Evolutionary conservation across 2,797 vertebrate species (phyloP).

Genomic region (Anomalospiza imberbis): DNA sequence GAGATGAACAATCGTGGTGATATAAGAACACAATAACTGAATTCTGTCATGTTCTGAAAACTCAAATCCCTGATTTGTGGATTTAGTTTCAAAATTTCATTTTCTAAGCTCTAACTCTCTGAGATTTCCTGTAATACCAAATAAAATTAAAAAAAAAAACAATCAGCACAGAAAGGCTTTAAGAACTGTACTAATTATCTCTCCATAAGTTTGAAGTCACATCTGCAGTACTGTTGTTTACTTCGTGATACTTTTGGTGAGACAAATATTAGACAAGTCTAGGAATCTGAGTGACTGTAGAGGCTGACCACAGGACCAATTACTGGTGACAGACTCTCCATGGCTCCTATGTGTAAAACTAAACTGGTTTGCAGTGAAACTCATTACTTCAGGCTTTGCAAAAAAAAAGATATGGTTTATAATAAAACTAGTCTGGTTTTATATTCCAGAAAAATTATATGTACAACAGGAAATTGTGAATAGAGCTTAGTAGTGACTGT

Average conservation of each 20-base stretch:
- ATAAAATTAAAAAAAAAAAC: not conserved
- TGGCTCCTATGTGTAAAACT: not conserved
- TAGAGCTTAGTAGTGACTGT: not conserved
- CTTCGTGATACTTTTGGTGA: not conserved
- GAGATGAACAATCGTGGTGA: not conserved
- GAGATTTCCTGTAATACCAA: not conserved
- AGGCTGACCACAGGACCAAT: not conserved
- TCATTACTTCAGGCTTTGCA: not conserved
- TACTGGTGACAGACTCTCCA: not conserved
- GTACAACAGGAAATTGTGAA: not conserved
- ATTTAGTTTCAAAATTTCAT: not conserved
- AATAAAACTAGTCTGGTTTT: not conserved
- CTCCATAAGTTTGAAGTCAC: not conserved
- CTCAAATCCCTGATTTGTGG: not conserved
- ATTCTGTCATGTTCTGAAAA: not conserved
- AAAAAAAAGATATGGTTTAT: not conserved
- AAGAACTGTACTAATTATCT: not conserved
- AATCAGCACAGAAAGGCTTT: not conserved
- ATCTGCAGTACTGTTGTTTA: not conserved
- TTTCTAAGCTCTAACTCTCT: not conserved
- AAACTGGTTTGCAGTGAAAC: not conserved
- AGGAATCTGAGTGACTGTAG: not conserved
- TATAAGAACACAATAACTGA: not conserved
- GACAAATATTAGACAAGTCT: not conserved
- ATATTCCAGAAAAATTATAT: not conserved